These are phyloP conservation scores for Belgica antarctica DNA, from an alignment of 2,888 invertebrate species.

Conservation along the genomic window DNA sequence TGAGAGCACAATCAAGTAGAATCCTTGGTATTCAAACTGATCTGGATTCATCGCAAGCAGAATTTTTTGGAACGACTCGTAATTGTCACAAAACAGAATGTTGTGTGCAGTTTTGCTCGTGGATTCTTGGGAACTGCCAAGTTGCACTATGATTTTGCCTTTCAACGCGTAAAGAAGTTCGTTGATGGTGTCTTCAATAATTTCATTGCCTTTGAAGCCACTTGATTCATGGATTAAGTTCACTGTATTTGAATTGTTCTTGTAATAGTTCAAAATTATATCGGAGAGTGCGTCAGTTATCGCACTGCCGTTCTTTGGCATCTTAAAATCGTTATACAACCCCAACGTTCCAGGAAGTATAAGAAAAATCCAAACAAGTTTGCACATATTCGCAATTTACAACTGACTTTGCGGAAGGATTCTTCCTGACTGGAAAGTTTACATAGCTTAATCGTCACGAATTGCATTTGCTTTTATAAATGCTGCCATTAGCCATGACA, in stretches of 20 bases:
- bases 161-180: slow-evolving; percentile 7
- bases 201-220: not conserved
- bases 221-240: not conserved
- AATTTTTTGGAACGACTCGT: slow-evolving; percentile 7
- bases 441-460: too few species aligned
- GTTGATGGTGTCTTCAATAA: not conserved
- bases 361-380: too few species aligned
- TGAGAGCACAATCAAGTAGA: not conserved
- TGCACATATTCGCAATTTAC: too few species aligned
- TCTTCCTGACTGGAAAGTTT: too few species aligned
- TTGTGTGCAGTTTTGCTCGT: not conserved
- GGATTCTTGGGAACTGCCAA: not conserved
- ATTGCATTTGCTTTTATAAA: too few species aligned
- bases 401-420: too few species aligned
- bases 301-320: slow-evolving; percentile 16
- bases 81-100: slow-evolving; percentile 20
- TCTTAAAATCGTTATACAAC: not conserved
- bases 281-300: slow-evolving; percentile 15
- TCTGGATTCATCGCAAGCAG: not conserved
- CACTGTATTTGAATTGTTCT: not conserved
- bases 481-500: too few species aligned
- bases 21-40: slow-evolving; percentile 14
- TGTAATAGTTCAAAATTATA: slow-evolving; percentile 23
- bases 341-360: too few species aligned
- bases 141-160: not conserved